These are phyloP conservation scores for Enteromius afrohamiltoni DNA, from an alignment of 2,797 vertebrate species.

Conservation along the genomic window DNA sequence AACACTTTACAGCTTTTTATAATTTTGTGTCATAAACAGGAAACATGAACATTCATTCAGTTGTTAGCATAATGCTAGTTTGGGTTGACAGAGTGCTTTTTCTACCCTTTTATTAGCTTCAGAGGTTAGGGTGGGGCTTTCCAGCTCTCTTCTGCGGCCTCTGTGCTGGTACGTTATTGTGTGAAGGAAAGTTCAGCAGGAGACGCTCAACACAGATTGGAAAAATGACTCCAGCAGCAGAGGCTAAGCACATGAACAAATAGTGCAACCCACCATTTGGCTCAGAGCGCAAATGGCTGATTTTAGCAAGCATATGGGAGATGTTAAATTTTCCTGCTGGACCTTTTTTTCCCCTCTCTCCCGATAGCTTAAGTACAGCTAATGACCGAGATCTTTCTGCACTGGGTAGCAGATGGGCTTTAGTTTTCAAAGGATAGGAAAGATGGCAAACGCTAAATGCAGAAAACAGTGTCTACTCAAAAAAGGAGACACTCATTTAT, in stretches of 20 bases:
- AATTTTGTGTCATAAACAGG: slow-evolving; percentile 50
- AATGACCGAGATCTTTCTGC: slow-evolving; percentile 49
- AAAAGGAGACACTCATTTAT: slow-evolving; percentile 48
- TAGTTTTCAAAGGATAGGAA: slow-evolving; percentile 41
- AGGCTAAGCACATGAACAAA: slow-evolving; percentile 51
- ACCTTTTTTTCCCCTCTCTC: slow-evolving; percentile 31
- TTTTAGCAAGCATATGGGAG: slow-evolving; percentile 56
- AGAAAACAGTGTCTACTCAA: slow-evolving; percentile 50
- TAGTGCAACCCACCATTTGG: slow-evolving; percentile 47
- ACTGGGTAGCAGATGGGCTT: slow-evolving; percentile 55
- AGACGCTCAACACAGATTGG: slow-evolving; percentile 36
- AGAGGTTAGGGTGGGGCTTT: slow-evolving; percentile 50
- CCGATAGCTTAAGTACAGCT: slow-evolving; percentile 53
- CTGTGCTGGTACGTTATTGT: slow-evolving; percentile 43
- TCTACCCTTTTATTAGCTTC: slow-evolving; percentile 57
- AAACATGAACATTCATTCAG: slow-evolving; percentile 57
- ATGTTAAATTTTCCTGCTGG: slow-evolving; percentile 59
- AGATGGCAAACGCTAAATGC: slow-evolving; percentile 36
- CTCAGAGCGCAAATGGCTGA: slow-evolving; percentile 47
- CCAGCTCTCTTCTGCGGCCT: slow-evolving; percentile 42
- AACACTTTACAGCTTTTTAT: slow-evolving; percentile 31
- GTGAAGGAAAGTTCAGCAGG: slow-evolving; percentile 30
- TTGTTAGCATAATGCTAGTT: slow-evolving; percentile 57
- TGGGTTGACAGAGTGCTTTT: slow-evolving; percentile 60
- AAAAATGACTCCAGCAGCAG: slow-evolving; percentile 45